Conservation (phyloP, 2,113 vertebrate genomes). For the Eretmochelys imbricata region DNA sequence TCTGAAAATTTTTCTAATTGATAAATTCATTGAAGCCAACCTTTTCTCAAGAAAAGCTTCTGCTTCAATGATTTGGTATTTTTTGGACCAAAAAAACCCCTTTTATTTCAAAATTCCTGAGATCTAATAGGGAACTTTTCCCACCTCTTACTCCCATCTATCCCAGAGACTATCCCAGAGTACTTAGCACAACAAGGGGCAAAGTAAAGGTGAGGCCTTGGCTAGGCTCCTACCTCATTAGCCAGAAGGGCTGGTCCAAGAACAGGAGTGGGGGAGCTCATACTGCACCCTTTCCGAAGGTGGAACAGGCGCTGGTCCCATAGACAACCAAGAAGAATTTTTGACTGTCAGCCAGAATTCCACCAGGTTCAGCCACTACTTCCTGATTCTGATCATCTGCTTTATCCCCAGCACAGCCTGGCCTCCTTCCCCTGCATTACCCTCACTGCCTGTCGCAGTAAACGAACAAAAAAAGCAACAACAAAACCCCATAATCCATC, state of each 20-base stretch:
- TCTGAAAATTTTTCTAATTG: background rate
- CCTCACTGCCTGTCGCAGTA: background rate
- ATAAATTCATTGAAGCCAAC: background rate
- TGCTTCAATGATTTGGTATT: background rate
- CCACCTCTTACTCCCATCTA: background rate
- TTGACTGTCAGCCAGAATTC: background rate
- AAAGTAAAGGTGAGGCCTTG: background rate
- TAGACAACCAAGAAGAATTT: background rate
- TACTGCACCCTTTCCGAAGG: background rate
- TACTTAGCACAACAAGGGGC: background rate
- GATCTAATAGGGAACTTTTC: background rate
- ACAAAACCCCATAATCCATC: background rate
- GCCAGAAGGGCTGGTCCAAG: background rate
- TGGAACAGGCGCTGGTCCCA: background rate
- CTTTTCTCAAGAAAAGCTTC: background rate
- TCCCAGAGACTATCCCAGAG: background rate
- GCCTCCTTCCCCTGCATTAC: background rate
- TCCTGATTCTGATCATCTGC: background rate
- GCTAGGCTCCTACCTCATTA: background rate
- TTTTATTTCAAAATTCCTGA: background rate
- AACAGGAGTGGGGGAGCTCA: background rate
- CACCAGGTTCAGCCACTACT: constrained; percentile 11
- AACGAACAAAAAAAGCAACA: background rate
- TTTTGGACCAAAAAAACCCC: background rate
- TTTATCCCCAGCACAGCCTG: background rate